Evolutionary conservation across 2,888 invertebrate species (phyloP), one percentile per base, ranked within the genome.

Genomic region (Dicyrtoma fusca): DNA sequence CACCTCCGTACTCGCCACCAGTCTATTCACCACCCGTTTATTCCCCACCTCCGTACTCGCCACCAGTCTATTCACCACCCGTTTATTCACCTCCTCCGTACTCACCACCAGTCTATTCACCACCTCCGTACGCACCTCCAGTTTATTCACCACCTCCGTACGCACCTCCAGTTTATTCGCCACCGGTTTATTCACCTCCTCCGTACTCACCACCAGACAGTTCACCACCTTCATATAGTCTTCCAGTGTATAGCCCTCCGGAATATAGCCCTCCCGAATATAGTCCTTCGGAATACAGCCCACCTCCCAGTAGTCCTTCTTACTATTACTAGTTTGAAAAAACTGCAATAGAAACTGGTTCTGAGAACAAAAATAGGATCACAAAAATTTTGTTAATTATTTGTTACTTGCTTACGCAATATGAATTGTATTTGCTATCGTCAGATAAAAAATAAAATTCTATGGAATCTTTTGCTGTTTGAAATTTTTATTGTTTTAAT

Each of bases 121-220:
- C 44, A 23, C 74, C 73, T 19, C 23, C 73, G 0, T 72, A 72
- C 57, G 71, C 55, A n/a, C 69, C 72, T 13, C 55, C 64, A 19
- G 10, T 34, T 42, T 68, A 68, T 44, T n/a, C 19, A 14, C 49
- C 47, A 14, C 65, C 66, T 10, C 23, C 11, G 10, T 68, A 66
- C 53, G 11, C 17, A 11, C 66, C 66, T n/a, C 23, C 57, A 49
- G 21, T 21, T 8, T 49, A 51, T 19, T 47, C 51, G 19, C 19
- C 49, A 25, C 49, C 45, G 1, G 11, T 4, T 14, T 34, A 23
- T 17, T n/a, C 69, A 8, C 66, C 70, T 14, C 71, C 74, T 53
- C n/a, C 61, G 6, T 61, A 61, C 21, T 19, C 68, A 21, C 21
- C 74, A 53, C 10, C 63, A 34, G 63, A 73, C 34, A n/a, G 49